Evolutionary conservation across 2,797 vertebrate genomes (phyloP), one percentile per base, ranked within the genome.

Genomic region (Chloroceryle amazona): DNA sequence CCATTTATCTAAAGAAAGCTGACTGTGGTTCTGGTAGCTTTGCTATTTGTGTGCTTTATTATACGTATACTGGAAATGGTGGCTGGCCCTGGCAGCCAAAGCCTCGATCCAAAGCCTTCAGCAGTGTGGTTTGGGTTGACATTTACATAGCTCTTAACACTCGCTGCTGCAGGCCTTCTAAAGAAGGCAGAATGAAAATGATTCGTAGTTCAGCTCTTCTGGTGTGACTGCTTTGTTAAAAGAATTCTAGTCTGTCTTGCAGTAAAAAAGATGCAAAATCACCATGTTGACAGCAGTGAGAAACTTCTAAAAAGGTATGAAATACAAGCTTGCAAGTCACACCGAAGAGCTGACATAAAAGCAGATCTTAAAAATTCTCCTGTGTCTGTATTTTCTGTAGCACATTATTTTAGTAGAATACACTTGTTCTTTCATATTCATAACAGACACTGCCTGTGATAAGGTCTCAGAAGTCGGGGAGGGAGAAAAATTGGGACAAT

Each of bases 321-420:
- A 84, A 51, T 29, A 47, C 0, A 31, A 81, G 26, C 54, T 42
- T 71, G 22, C 16, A 21, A 73, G 15, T 44, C 0, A 0, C n/a
- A 9, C 29, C 46, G 35, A 74, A 66, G 49, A 86, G 28, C 71
- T 78, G 33, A 49, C 28, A 19, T 65, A 37, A 73, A 90, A 88
- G 20, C 28, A 62, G 35, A 29, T 42, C 31, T 60, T 49, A 31
- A 61, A 90, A 62, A 18, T 61, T 18, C 31, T 61, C 41, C 37
- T 1, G 1, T 14, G 18, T 44, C 67, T 89, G 11, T 71, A 6
- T 66, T 81, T 92, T 85, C 19, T 82, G 16, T 16, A 60, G 44
- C 44, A 47, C 2, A 0, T 47, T 31, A 35, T 89, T 81, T 61
- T 65, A 44, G 46, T 60, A 60, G 78, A 78, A 55, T 25, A 51